A percentile compares a stretch with the other conserved stretches of the same genome.
phyloP scores from a whole-genome alignment of 2,888 invertebrate genomes.

The Chirona hameri region DNA sequence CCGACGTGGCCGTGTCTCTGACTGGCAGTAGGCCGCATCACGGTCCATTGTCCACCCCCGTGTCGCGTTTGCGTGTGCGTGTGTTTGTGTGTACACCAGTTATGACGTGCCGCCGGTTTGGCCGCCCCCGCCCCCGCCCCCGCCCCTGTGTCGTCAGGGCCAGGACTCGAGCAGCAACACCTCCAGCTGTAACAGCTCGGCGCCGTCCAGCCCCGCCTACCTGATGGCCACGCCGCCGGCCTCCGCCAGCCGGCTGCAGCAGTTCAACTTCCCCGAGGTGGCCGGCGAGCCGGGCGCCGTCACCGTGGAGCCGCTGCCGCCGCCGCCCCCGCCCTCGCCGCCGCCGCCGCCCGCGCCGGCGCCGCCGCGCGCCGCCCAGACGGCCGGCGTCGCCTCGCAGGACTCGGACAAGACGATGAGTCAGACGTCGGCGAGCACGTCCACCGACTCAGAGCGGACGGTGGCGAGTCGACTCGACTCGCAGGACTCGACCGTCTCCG shows the following conservation, averaged over 20 bases:
- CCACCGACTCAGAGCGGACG: constrained; percentile 63
- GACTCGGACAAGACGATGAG: constrained; percentile 39
- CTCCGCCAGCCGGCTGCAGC: background rate
- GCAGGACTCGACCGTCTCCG: constrained; percentile 71
- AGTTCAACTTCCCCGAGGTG: constrained; percentile 10
- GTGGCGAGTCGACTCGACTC: constrained; percentile 64
- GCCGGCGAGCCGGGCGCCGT: background rate
- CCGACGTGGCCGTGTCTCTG: no score
- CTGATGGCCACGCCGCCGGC: constrained; percentile 30
- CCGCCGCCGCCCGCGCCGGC: constrained; percentile 32
- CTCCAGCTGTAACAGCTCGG: constrained; percentile 93
- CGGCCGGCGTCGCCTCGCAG: constrained; percentile 31
- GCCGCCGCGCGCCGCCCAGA: constrained; percentile 38
- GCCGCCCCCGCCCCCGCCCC: background rate
- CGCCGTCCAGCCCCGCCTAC: constrained; percentile 86
- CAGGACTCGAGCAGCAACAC: constrained; percentile 89
- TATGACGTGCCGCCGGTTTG: background rate
- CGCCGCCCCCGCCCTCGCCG: constrained; percentile 25
- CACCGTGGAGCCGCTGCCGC: background rate
- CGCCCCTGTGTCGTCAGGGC: constrained; percentile 45
- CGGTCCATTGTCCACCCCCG: no score
- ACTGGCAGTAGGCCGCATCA: no score
- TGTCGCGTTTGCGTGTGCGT: no score
- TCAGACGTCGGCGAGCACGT: constrained; percentile 57
- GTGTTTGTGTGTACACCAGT: background rate